Evolutionary conservation across 2,797 vertebrate genomes (phyloP).

Genomic region (Pseudocheirus occidentalis): DNA sequence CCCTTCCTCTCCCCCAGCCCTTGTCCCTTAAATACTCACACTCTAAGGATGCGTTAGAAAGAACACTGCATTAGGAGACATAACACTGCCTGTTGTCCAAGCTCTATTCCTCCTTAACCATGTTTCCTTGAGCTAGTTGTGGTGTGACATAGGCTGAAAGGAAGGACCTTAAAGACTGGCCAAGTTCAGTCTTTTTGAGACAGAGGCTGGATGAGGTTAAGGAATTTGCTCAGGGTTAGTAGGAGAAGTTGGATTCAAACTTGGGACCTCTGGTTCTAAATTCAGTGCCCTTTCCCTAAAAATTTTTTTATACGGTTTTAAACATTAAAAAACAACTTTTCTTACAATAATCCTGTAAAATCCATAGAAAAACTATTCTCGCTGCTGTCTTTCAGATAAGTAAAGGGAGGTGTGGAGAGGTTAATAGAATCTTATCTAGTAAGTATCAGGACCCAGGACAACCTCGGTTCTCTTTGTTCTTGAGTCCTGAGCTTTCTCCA

Average conservation of each 20-base stretch:
- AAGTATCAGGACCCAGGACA: neutral
- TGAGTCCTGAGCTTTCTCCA: neutral
- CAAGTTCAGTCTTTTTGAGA: neutral
- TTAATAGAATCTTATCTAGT: neutral
- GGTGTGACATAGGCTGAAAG: neutral
- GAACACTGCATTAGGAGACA: neutral
- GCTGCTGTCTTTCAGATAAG: neutral
- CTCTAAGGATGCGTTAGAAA: constrained; percentile 2
- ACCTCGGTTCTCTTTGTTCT: neutral
- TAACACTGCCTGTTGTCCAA: neutral
- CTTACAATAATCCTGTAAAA: neutral
- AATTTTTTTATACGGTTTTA: neutral
- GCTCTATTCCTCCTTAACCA: neutral
- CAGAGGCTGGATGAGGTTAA: neutral
- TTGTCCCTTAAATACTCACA: constrained; percentile 21
- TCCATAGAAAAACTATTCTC: neutral
- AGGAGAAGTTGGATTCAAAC: neutral
- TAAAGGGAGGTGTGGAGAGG: neutral
- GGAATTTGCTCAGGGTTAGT: neutral
- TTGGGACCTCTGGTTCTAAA: neutral
- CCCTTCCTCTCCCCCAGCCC: neutral
- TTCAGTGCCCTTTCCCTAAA: neutral
- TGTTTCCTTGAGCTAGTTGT: neutral
- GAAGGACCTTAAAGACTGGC: neutral
- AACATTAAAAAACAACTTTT: neutral